Base-by-base conservation (phyloP, 2,113 vertebrate species). In the Chaetorhynchus papuensis region DNA sequence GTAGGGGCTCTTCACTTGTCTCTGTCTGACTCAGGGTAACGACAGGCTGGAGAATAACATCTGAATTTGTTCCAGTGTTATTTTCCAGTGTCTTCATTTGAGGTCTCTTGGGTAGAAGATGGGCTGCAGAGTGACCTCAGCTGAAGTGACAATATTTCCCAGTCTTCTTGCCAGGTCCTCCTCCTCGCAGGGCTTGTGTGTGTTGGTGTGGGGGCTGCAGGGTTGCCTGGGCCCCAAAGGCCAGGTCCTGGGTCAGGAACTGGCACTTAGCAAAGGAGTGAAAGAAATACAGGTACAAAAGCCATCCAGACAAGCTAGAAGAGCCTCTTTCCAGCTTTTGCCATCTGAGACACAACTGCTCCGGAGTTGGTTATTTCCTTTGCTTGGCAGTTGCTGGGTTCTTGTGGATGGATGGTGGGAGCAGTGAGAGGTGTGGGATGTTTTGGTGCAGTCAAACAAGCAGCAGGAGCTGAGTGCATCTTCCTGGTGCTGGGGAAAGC, bases 11-110 rank as follows among this genome's bases (percentile, higher is more conserved):
- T 87, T 85, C 9, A 35, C 71, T 86, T 7, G 41, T 71, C 89
- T 94, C 84, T 1, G 0, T 83, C 91, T 97, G 97, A 97, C 91
- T 96, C 96, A 97, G 93, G 92, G 84, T 63, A 89, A 90, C 31
- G 85, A 95, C 90, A 93, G 61, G 63, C 93, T 83, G 93, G 63
- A 96, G 96, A 94, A 89, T 57, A 93, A 95, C 94, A 83, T 91
- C 27, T 60, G 92, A 94, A 71, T 37, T 83, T 83, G 68, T 81
- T 90, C 92, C 64, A 94, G 53, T 54, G 68, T 74, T 96, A 94
- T 90, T 95, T 95, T 97, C 92, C 87, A 88, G 66, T 90, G 87
- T 77, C 79, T 95, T 78, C 68, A 75, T 86, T 80, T 64, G 72
- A 93, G 56, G 47, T 95, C 92, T 88, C 85, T 81, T 68, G 92